Conservation (phyloP, 2,113 vertebrate species). For the Mobula hypostoma region DNA sequence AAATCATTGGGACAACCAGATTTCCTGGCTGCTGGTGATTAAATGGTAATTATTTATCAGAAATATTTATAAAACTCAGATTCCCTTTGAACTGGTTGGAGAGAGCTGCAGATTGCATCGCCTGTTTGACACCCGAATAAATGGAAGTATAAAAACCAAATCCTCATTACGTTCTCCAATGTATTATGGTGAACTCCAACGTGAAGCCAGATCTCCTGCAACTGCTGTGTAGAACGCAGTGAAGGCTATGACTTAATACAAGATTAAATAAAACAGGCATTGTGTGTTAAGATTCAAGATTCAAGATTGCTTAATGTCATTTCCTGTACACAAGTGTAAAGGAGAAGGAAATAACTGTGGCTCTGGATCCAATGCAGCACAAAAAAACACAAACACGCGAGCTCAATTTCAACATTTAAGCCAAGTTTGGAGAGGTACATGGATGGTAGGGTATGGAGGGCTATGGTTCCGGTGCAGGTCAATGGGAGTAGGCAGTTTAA, state of each 20-base stretch:
- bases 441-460: too few species aligned
- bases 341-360: too few species aligned
- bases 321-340: too few species aligned
- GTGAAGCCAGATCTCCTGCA: not conserved
- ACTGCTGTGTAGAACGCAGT: not conserved
- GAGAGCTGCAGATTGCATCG: not conserved
- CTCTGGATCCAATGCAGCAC: too few species aligned
- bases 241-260: not conserved
- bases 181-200: not conserved
- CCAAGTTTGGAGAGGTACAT: too few species aligned
- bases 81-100: not conserved
- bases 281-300: not conserved
- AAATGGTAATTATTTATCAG: conserved; percentile 12
- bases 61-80: not conserved
- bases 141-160: not conserved
- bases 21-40: not conserved
- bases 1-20: not conserved
- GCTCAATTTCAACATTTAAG: too few species aligned
- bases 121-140: not conserved
- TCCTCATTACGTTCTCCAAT: not conserved
- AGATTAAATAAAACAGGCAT: not conserved
- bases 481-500: too few species aligned
- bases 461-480: too few species aligned
- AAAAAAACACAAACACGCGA: too few species aligned
- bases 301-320: too few species aligned